Conservation (phyloP, 2,888 invertebrate genomes). For the Strigamia maritima region DNA sequence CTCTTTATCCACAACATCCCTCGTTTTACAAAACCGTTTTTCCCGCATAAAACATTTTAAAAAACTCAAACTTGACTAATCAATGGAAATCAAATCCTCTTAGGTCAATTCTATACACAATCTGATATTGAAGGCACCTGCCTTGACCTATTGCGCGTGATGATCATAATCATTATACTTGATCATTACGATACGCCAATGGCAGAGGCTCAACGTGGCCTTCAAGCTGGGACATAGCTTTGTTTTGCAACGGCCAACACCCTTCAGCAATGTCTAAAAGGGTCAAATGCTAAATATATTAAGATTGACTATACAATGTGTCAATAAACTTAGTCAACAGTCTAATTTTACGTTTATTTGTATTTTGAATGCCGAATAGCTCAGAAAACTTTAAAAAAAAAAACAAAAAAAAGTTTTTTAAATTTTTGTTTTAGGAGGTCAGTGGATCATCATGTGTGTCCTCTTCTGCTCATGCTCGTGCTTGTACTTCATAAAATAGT, state of each 20-base stretch:
- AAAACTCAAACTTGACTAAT: no score
- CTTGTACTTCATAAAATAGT: no score
- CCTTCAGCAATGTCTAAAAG: not conserved
- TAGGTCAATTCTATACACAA: not conserved
- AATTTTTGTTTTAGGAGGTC: not conserved
- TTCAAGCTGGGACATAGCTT: not conserved
- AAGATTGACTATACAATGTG: not conserved
- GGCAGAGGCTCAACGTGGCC: not conserved
- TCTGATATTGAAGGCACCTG: constrained; percentile 11
- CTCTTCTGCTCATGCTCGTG: not conserved
- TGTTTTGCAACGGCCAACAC: not conserved
- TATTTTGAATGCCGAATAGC: no score
- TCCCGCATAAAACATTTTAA: not conserved
- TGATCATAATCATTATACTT: not conserved
- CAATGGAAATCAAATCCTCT: not conserved
- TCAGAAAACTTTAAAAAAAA: no score
- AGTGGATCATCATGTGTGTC: not conserved
- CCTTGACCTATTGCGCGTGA: constrained; percentile 3
- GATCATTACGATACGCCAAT: not conserved
- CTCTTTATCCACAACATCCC: not conserved
- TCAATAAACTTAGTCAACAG: not conserved
- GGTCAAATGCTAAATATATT: not conserved
- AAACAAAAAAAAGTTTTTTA: no score
- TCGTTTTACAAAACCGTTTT: not conserved
- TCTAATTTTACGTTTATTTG: no score